Conservation (phyloP, 1,140 invertebrate genomes). For the Eueides isabella region DNA sequence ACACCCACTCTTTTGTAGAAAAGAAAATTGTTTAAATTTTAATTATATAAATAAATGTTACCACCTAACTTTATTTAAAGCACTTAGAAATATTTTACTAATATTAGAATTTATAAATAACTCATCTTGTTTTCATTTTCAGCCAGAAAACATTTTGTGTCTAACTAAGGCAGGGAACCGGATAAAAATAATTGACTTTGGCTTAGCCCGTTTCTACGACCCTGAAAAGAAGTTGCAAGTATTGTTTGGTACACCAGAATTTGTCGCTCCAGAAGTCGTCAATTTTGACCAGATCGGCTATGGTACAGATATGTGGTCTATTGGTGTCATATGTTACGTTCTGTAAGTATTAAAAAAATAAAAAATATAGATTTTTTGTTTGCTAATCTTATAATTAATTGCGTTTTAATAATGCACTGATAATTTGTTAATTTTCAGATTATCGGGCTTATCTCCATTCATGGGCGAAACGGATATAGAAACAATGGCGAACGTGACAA, state of each 20-base stretch:
- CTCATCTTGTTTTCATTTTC: constrained; percentile 55
- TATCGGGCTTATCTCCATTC: constrained; percentile 98
- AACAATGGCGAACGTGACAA: constrained; percentile 98
- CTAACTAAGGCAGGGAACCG: constrained; percentile 96
- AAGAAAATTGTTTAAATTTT: background rate
- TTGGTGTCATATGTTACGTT: constrained; percentile 98
- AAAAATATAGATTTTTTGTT: no score
- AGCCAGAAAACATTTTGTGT: constrained; percentile 99
- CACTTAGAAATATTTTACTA: background rate
- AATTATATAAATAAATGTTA: no score
- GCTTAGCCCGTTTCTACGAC: constrained; percentile 95
- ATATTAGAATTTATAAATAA: background rate
- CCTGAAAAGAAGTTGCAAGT: constrained; percentile 95
- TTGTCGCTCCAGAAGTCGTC: constrained; percentile 98
- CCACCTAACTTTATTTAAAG: background rate
- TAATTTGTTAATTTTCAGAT: constrained; percentile 82
- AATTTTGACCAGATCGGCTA: constrained; percentile 98
- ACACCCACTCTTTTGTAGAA: background rate
- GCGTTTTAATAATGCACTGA: background rate
- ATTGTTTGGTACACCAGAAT: constrained; percentile 98
- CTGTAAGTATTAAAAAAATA: constrained; percentile 90
- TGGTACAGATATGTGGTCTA: constrained; percentile 98
- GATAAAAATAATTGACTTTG: constrained; percentile 99
- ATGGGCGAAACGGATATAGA: constrained; percentile 98
- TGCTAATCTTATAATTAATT: background rate